These are phyloP conservation scores for Pseudopodoces humilis DNA, from an alignment of 2,113 vertebrate genomes.

Conservation along the genomic window DNA sequence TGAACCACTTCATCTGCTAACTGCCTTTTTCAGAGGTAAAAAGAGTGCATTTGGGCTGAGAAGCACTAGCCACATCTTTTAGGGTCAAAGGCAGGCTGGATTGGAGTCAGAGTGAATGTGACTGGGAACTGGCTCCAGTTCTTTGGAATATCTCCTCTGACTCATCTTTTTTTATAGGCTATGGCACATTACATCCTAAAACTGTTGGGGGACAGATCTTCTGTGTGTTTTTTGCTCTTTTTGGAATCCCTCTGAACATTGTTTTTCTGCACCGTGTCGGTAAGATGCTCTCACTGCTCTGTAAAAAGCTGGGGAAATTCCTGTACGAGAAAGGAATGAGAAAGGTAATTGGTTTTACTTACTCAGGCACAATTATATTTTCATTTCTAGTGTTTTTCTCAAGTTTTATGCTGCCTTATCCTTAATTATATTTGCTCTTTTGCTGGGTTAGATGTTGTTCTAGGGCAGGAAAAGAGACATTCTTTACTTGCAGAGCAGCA, in stretches of 20 bases:
- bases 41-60: not conserved
- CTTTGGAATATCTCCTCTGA: not conserved
- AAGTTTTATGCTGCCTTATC: not conserved
- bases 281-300: slow-evolving; percentile 58
- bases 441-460: not conserved
- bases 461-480: not conserved
- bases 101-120: not conserved
- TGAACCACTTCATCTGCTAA: not conserved
- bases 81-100: not conserved
- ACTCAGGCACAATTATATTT: not conserved
- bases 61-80: not conserved
- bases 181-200: slow-evolving; percentile 63
- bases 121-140: not conserved
- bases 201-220: slow-evolving; percentile 72
- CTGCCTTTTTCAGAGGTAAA: not conserved
- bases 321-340: slow-evolving; percentile 60
- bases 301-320: slow-evolving; percentile 58
- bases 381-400: not conserved
- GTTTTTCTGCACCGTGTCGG: slow-evolving; percentile 64
- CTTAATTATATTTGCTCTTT: not conserved
- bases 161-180: slow-evolving; percentile 49
- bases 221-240: slow-evolving; percentile 69
- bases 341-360: slow-evolving; percentile 56
- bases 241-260: slow-evolving; percentile 73
- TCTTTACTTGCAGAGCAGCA: not conserved